Evolutionary conservation across 2,797 vertebrate genomes (phyloP).

Genomic region (Zalophus californianus): DNA sequence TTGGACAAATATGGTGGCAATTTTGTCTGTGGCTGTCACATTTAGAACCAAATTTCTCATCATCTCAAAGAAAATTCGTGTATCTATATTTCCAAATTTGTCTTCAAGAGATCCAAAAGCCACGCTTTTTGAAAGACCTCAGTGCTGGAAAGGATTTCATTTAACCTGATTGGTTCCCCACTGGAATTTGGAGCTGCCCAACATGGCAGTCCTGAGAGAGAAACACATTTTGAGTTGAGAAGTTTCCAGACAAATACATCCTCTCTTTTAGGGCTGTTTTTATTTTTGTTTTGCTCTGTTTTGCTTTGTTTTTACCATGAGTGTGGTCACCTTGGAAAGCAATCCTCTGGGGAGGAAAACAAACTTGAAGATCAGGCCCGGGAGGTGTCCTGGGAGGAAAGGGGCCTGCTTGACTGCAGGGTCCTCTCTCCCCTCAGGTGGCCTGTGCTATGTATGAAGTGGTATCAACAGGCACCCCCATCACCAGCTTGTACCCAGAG

Average conservation of each 20-base stretch:
- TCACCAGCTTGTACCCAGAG: constrained; percentile 67
- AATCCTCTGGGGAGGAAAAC: not conserved
- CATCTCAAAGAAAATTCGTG: not conserved
- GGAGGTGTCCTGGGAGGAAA: not conserved
- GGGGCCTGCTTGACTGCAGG: not conserved
- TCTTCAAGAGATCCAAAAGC: not conserved
- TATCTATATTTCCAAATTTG: not conserved
- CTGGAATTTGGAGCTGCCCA: not conserved
- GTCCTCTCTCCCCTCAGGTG: constrained; percentile 67
- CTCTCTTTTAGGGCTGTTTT: not conserved
- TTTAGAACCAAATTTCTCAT: constrained; percentile 37
- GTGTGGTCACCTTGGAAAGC: not conserved
- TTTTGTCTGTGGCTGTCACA: not conserved
- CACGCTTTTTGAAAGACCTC: not conserved
- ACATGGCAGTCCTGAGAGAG: not conserved
- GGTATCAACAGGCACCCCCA: constrained; percentile 12
- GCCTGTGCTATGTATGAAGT: constrained; percentile 81
- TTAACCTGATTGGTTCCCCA: not conserved
- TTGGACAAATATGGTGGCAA: not conserved
- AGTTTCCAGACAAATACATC: not conserved
- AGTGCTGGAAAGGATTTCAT: not conserved
- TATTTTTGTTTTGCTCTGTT: not conserved
- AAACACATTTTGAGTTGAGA: not conserved
- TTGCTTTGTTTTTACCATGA: not conserved
- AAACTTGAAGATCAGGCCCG: not conserved